These are phyloP conservation scores for Myoxocephalus aenaeus DNA, from an alignment of 2,797 vertebrate species.

Conservation along the genomic window DNA sequence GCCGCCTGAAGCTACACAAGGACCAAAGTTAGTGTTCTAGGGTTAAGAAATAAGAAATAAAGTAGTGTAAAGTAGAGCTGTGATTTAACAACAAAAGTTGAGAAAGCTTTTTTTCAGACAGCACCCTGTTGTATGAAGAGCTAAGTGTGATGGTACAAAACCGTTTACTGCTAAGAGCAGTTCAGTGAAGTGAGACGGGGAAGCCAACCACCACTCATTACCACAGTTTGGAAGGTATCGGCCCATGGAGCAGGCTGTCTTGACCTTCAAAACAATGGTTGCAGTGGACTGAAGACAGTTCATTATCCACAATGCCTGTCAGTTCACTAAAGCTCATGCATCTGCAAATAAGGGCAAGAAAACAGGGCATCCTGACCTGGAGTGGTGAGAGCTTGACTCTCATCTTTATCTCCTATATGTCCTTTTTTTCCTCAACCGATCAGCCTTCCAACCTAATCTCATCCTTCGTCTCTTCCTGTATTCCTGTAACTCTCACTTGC, in stretches of 20 bases:
- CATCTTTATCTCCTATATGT: constrained; percentile 16
- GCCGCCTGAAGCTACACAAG: too few relatives aligned
- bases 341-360: constrained; percentile 55
- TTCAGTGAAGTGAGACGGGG: constrained; percentile 48
- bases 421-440: not conserved
- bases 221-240: constrained; percentile 51
- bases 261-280: constrained; percentile 73
- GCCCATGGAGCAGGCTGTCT: constrained; percentile 22
- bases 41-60: not conserved
- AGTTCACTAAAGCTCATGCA: constrained; percentile 37
- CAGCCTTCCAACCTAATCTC: constrained; percentile 33
- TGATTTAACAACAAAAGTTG: not conserved
- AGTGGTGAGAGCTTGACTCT: constrained; percentile 23
- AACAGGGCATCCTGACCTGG: constrained; percentile 40
- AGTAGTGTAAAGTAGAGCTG: not conserved
- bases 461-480: constrained; percentile 12
- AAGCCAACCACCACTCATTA: constrained; percentile 58
- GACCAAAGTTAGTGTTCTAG: too few relatives aligned
- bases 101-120: not conserved
- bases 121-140: constrained; percentile 8
- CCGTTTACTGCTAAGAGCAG: constrained; percentile 33
- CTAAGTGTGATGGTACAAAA: constrained; percentile 32
- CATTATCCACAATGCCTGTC: constrained; percentile 67
- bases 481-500: not conserved
- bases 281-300: constrained; percentile 60